phyloP scores from a whole-genome alignment of 2,888 invertebrate species.

The Eupithecia vulgata region DNA sequence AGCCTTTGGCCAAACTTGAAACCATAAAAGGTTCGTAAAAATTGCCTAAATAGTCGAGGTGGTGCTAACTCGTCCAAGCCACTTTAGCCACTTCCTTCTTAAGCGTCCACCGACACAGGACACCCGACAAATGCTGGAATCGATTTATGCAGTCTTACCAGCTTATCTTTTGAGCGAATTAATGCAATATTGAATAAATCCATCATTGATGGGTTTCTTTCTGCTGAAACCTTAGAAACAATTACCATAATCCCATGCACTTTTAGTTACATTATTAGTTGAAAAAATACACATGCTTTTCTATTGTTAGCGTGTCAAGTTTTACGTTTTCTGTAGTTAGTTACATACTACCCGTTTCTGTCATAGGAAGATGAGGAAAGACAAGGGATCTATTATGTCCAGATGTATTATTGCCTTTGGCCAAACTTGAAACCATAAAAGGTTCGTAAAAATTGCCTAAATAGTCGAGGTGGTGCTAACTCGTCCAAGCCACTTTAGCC shows the following conservation, averaged over 20 bases:
- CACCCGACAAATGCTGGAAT: conserved; percentile 41
- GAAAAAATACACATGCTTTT: neutral
- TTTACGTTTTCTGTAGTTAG: neutral
- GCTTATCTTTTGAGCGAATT: conserved; percentile 35
- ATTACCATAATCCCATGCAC: conserved; percentile 24
- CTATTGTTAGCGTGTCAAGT: neutral
- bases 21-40: conserved; percentile 11
- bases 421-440: conserved; percentile 22
- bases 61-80: neutral
- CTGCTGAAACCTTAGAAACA: conserved; percentile 33
- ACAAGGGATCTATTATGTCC: neutral
- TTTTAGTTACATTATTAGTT: conserved; percentile 18
- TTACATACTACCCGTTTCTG: neutral
- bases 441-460: neutral
- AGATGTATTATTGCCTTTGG: no score
- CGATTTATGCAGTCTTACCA: conserved; percentile 28
- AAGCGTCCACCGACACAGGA: conserved; percentile 25
- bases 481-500: no score
- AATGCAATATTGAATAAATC: conserved; percentile 39
- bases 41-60: neutral
- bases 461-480: neutral
- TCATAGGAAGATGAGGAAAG: neutral
- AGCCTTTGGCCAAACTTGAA: conserved; percentile 19
- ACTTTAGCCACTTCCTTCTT: conserved; percentile 35
- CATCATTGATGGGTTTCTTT: conserved; percentile 36